Evolutionary conservation across 2,888 invertebrate species (phyloP), one percentile per base, ranked within the genome.

Genomic region (Synergus umbraculus): DNA sequence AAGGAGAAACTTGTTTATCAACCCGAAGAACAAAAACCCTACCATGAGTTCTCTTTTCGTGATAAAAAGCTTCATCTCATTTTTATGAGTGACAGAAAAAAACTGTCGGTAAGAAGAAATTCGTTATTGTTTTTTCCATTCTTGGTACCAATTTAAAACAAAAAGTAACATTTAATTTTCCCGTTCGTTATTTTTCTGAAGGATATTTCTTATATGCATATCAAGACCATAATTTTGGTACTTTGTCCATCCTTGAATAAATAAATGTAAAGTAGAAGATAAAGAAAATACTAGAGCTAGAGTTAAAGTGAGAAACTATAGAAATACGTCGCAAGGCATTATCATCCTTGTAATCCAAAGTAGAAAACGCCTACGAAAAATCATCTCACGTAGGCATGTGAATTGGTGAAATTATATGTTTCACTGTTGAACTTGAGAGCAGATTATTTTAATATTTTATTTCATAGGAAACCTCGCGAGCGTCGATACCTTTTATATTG

Each of bases 301-400:
- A 58, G 9, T 5, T 18, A 58, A 18, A 18, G 3, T 29, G n/a
- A 58, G 18, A 18, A 58, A 58, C 54, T 58, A 43, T 43, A 58
- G 66, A 18, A 41, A 66, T 66, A 18, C 44, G 12, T 66, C 43
- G 12, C 15, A 66, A 9, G 43, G 9, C n/a, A 65, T 65, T 66
- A 18, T 66, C 18, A 66, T 66, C 44, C 44, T 66, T 66, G 44
- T 44, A 44, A 44, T 46, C 18, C 13, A 15, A 67, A 22, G 46
- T 44, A 18, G 18, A 46, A 46, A 46, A 44, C 46, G 67, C 67
- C 67, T 22, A 67, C 67, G 46, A 67, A 67, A 37, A 67, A 67
- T 67, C 1, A 18, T 22, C 13, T 18, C 8, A 29, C 22, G 67
- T 46, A 67, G 67, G 67, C 22, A 22, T 29, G 29, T 2, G 67